Percentiles rank a stretch among this genome's conserved stretches.
Evolutionary conservation across 2,797 vertebrate species (phyloP).

Genomic region (Hydrophis major): DNA sequence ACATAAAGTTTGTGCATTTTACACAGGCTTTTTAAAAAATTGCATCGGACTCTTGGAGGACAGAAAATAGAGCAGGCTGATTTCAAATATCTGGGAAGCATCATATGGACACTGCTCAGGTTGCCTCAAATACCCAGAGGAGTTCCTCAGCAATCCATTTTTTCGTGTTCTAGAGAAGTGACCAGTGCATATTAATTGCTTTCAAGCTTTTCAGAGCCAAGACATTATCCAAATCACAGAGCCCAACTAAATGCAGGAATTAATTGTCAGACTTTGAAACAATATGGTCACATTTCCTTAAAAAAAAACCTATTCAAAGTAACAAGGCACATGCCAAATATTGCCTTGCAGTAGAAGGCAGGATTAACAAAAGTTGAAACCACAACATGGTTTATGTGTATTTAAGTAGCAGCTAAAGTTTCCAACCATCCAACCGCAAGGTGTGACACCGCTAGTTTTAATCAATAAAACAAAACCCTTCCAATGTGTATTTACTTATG

Average conservation of each 20-base stretch:
- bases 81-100: not conserved
- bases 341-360: not conserved
- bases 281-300: not conserved
- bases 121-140: not conserved
- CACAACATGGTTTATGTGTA: not conserved
- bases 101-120: not conserved
- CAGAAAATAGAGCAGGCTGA: not conserved
- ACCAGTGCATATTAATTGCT: not conserved
- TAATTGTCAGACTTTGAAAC: not conserved
- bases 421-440: not conserved
- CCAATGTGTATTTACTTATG: not conserved
- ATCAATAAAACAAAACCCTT: not conserved
- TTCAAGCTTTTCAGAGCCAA: not conserved
- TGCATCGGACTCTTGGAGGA: not conserved
- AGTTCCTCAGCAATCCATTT: not conserved
- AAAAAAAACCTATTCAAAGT: not conserved
- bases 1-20: not conserved
- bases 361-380: not conserved
- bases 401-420: not conserved
- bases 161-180: not conserved
- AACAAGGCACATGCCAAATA: not conserved
- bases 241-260: not conserved
- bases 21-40: not conserved
- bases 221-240: not conserved
- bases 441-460: not conserved